These are phyloP conservation scores for Nudaria mundana DNA, from an alignment of 2,888 invertebrate species.

Conservation along the genomic window DNA sequence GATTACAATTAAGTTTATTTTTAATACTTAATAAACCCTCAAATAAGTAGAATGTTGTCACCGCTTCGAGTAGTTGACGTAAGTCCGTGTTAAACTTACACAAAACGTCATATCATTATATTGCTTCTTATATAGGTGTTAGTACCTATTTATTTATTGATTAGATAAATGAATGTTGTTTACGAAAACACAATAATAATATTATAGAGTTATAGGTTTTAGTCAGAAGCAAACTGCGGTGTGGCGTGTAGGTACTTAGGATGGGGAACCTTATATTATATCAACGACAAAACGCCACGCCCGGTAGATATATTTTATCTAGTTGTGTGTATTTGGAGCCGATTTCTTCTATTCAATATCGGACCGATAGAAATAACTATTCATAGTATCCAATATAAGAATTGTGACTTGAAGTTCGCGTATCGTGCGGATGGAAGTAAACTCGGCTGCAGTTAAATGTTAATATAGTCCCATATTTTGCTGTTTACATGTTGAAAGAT, in stretches of 20 bases:
- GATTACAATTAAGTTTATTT: constrained; percentile 13
- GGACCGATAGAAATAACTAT: constrained; percentile 2
- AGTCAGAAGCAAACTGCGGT: constrained; percentile 10
- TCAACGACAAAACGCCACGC: constrained; percentile 1
- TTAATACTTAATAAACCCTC: constrained; percentile 5
- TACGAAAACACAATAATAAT: constrained; percentile 13
- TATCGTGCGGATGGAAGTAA: constrained; percentile 11
- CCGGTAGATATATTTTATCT: constrained; percentile 11
- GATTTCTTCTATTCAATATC: constrained; percentile 17
- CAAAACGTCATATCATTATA: constrained; percentile 18
- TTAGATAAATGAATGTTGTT: constrained; percentile 16
- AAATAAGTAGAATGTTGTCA: constrained; percentile 18
- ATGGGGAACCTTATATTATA: constrained; percentile 11
- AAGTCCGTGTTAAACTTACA: constrained; percentile 16
- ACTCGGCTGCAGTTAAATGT: constrained; percentile 7
- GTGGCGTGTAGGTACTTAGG: constrained; percentile 10
- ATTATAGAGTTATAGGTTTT: constrained; percentile 13
- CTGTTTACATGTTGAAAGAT: constrained; percentile 25
- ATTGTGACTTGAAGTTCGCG: constrained; percentile 4
- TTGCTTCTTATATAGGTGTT: too few relatives aligned
- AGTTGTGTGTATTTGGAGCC: constrained; percentile 6
- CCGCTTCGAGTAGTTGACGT: constrained; percentile 31
- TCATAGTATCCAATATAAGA: neutral
- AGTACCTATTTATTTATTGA: constrained; percentile 24
- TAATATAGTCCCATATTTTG: constrained; percentile 16